Percentiles rank a stretch among this genome's conserved stretches.
phyloP scores from a whole-genome alignment of 2,113 vertebrate genomes.

The Xiphophorus couchianus region DNA sequence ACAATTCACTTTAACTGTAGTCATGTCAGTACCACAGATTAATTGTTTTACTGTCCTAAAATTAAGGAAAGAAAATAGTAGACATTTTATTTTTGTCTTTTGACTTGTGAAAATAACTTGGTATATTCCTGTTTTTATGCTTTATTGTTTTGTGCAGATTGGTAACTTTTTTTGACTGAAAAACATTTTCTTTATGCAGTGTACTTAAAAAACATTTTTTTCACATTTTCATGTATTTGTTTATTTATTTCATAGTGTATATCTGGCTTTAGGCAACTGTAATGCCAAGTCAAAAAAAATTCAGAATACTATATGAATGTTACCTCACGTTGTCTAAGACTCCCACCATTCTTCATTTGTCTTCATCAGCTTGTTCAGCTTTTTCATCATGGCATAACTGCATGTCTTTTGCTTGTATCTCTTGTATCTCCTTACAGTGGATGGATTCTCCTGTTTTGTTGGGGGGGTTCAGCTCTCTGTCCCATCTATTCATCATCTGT shows the following conservation, averaged over 20 bases:
- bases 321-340: neutral
- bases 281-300: neutral
- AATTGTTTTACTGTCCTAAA: too few species aligned
- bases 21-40: too few species aligned
- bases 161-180: neutral
- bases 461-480: neutral
- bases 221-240: too few species aligned
- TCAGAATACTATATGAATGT: conserved; percentile 11
- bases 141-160: conserved; percentile 2
- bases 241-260: neutral
- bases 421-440: neutral
- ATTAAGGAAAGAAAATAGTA: too few species aligned
- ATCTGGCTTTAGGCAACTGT: neutral
- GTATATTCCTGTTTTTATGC: neutral
- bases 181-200: neutral
- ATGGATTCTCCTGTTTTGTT: neutral
- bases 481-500: neutral
- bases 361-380: conserved; percentile 1
- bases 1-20: too few species aligned
- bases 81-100: too few species aligned
- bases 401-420: conserved; percentile 5
- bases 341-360: neutral
- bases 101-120: too few species aligned
- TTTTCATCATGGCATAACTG: conserved; percentile 1
- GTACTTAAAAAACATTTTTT: neutral